phyloP scores from a whole-genome alignment of 2,797 vertebrate species.

The Poeciliopsis gracilis region DNA sequence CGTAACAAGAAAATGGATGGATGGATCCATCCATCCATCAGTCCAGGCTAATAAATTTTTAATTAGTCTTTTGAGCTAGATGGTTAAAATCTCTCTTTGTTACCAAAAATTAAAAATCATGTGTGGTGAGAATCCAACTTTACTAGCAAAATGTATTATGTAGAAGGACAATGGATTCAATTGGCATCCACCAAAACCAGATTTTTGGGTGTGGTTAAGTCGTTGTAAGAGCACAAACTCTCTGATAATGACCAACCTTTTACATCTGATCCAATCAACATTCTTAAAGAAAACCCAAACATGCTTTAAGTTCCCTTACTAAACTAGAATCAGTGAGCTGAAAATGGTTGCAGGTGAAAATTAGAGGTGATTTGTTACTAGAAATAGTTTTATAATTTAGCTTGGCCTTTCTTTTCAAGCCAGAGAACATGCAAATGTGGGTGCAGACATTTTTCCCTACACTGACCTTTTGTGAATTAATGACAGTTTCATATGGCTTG shows the following conservation, averaged over 20 bases:
- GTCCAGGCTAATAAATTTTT: neutral
- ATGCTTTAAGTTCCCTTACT: neutral
- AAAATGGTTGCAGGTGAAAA: neutral
- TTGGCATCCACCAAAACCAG: neutral
- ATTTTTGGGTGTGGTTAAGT: neutral
- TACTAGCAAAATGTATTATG: neutral
- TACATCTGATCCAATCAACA: neutral
- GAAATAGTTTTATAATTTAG: constrained; percentile 4
- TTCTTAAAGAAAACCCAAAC: neutral
- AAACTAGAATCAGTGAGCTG: neutral
- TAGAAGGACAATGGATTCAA: neutral
- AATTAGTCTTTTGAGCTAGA: neutral
- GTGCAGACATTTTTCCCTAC: neutral
- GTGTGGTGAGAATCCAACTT: neutral
- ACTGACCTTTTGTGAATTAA: constrained; percentile 16
- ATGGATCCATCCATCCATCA: neutral
- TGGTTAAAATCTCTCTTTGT: neutral
- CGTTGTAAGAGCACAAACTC: neutral
- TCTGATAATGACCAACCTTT: neutral
- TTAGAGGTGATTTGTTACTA: neutral
- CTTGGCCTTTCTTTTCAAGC: constrained; percentile 10
- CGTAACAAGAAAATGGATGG: too few relatives aligned
- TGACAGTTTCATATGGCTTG: neutral
- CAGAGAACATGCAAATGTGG: constrained; percentile 14
- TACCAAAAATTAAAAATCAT: neutral